Conservation (phyloP, 2,888 invertebrate genomes). For the Chydorus sphaericus region DNA sequence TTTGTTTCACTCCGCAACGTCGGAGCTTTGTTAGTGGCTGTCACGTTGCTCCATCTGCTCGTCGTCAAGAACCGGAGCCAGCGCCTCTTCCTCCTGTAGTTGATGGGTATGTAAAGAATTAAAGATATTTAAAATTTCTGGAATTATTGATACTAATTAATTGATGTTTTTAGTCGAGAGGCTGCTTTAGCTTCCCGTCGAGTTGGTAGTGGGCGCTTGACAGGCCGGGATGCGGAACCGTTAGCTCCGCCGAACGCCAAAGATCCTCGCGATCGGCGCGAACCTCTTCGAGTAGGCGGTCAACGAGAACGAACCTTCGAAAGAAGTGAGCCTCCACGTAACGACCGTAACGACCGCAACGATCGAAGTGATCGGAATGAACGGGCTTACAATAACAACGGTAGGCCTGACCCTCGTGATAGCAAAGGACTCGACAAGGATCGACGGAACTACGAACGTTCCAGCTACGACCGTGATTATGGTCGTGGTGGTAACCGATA, state of each 20-base stretch:
- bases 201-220: slow-evolving; percentile 24
- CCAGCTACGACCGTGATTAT: slow-evolving; percentile 9
- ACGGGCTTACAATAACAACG: slow-evolving; percentile 3
- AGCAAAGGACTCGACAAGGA: not conserved
- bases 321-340: slow-evolving; percentile 5
- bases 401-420: not conserved
- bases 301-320: slow-evolving; percentile 20
- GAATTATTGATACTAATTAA: not conserved
- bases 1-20: slow-evolving; percentile 56
- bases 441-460: not conserved
- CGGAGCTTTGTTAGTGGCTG: slow-evolving; percentile 76
- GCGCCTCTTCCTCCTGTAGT: slow-evolving; percentile 23
- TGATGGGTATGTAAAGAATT: slow-evolving; percentile 22
- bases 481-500: slow-evolving; percentile 5
- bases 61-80: slow-evolving; percentile 26
- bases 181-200: slow-evolving; percentile 27
- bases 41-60: slow-evolving; percentile 47
- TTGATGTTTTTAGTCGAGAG: slow-evolving; percentile 35
- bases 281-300: slow-evolving; percentile 21
- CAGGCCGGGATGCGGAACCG: slow-evolving; percentile 2
- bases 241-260: not conserved
- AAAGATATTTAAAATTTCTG: not conserved
- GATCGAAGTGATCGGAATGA: slow-evolving; percentile 5
- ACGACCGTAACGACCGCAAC: slow-evolving; percentile 2
- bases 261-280: not conserved